A percentile compares a stretch with the other conserved stretches of the same genome.
Evolutionary conservation across 2,797 vertebrate species (phyloP).

Genomic region (Alca torda): DNA sequence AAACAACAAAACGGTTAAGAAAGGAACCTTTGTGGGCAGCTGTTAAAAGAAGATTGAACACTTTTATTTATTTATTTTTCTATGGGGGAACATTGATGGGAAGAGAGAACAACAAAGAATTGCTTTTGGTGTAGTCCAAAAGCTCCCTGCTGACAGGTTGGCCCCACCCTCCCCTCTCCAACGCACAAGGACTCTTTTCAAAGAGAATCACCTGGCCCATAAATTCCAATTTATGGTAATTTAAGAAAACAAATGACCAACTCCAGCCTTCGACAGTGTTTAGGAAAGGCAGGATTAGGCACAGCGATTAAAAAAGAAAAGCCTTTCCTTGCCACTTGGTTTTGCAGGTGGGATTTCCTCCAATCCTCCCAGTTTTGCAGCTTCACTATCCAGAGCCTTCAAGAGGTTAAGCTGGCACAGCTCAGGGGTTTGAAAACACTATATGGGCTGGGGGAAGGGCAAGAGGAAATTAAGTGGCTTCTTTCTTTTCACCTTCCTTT

Average conservation of each 20-base stretch:
- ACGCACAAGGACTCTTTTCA: constrained; percentile 74
- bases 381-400: constrained; percentile 17
- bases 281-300: constrained; percentile 69
- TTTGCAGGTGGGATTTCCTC: constrained; percentile 54
- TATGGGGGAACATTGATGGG: neutral
- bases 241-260: constrained; percentile 77
- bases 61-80: constrained; percentile 41
- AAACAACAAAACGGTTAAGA: constrained; percentile 41
- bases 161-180: constrained; percentile 58
- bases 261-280: constrained; percentile 44
- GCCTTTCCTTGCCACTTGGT: neutral
- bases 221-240: constrained; percentile 75
- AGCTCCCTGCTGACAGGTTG: constrained; percentile 66
- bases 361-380: constrained; percentile 29
- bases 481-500: constrained; percentile 59
- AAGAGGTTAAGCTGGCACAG: constrained; percentile 59
- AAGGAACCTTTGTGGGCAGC: constrained; percentile 70
- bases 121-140: constrained; percentile 68
- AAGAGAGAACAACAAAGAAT: constrained; percentile 54
- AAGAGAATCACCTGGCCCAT: constrained; percentile 73
- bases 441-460: neutral
- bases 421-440: constrained; percentile 32
- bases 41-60: constrained; percentile 63
- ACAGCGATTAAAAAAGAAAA: constrained; percentile 52
- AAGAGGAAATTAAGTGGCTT: constrained; percentile 66